Evolutionary conservation across 2,888 invertebrate species (phyloP), one percentile per base, ranked within the genome.

Genomic region (Nymphalis polychloros): DNA sequence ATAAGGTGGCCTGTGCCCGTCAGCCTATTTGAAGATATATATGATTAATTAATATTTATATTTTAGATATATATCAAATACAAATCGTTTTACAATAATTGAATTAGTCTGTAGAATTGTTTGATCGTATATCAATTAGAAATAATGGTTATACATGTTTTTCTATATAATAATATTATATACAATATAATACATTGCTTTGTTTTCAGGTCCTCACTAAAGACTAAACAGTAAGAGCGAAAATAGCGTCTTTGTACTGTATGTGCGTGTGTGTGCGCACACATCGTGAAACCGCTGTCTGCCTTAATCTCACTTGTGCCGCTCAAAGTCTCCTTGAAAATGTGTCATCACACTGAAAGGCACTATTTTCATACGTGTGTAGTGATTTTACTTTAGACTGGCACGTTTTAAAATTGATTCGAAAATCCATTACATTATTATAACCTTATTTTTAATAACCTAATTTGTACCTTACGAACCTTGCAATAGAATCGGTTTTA

Each of bases 281-380:
- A 67, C 70, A 71, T 64, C 48, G 63, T 48, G 59, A 49, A 70
- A 71, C 70, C 73, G 70, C 75, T 73, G 75, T 69, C 74, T 75
- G 81, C 76, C 84, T 78, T 87, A 87, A 88, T 89, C 87, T 83
- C 86, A 76, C 87, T 84, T 77, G 79, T 81, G 74, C 74, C 69
- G 77, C 79, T 79, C 75, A 73, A 76, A 82, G 83, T 73, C 80
- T 78, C 76, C 88, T 89, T 85, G 76, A 87, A 83, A 84, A 84
- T 81, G 88, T 88, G 87, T 86, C 89, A 87, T 88, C 85, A 80
- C 72, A 78, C 84, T 84, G 84, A 84, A 85, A 85, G 82, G 81
- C 83, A 87, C 89, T 87, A 88, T 89, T 90, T 88, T 88, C 84
- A 83, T 86, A 85, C 80, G 77, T 72, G 53, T 75, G 41, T 76